Evolutionary conservation across 1,140 invertebrate genomes (phyloP), one percentile per base, ranked within the genome.

Genomic region (Bombyx mandarina): DNA sequence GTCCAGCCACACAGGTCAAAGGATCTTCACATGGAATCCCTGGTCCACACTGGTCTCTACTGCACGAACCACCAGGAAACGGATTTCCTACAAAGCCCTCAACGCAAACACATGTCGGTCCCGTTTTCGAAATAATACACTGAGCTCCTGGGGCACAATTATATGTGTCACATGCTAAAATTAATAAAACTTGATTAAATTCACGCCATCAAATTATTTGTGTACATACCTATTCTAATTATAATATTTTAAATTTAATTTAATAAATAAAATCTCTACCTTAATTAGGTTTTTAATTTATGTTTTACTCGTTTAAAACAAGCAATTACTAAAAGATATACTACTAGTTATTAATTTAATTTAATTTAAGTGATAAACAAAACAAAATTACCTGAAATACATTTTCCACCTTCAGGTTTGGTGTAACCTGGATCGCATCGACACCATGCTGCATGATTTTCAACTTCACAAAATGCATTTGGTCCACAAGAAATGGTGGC

Each of bases 381-480:
- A 35, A 35, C 26, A 35, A 35, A 35, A 35, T 91, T 84, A 94
- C 93, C 90, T 12, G 94, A 95, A 44, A 95, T 91, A 63, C 95
- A 96, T 86, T 94, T 92, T 55, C 94, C 94, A 57, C 91, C 91
- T 47, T 90, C 88, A 52, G 91, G 92, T 82, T 96, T 93, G 1
- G 89, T 91, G 74, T 92, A 97, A 26, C 96, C 96, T 45, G 94
- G 91, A 52, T 92, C 90, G 75, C 96, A 98, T 61, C 94, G 90
- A 77, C 96, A 98, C 93, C 94, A 95, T 4, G 95, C 94, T 1
- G 93, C 94, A 77, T 98, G 96, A 67, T 96, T 93, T 62, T 96
- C 93, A 0, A 95, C 92, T 86, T 96, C 94, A 79, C 96, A 98
- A 69, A 93, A 93, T 5, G 96, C 94, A 86, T 97, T 95, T 1